A percentile compares a stretch with the other conserved stretches of the same genome.
These are phyloP conservation scores for Aphidius colemani DNA, from an alignment of 2,888 invertebrate species.

Conservation along the genomic window DNA sequence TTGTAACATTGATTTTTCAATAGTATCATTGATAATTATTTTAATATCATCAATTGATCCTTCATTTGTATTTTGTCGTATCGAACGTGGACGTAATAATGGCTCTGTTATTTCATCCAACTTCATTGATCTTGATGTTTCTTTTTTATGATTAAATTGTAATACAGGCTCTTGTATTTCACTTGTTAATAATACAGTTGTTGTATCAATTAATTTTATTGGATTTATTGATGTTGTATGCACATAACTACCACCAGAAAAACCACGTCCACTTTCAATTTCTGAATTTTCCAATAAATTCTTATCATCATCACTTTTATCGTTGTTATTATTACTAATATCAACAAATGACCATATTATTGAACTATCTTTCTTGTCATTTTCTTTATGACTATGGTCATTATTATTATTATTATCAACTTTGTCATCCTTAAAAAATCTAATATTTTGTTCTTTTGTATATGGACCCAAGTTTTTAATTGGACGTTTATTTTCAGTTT, in stretches of 20 bases:
- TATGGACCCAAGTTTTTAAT: conserved; percentile 52
- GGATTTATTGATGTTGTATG: conserved; percentile 21
- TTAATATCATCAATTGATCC: background rate
- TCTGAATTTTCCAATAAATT: conserved; percentile 52
- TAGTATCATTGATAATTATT: background rate
- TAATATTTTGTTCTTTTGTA: conserved; percentile 51
- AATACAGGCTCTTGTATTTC: conserved; percentile 80
- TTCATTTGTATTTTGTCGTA: conserved; percentile 49
- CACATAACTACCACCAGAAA: conserved; percentile 44
- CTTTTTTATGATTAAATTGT: conserved; percentile 54
- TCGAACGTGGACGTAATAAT: conserved; percentile 64
- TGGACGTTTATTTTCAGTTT: conserved; percentile 35
- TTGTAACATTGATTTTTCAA: background rate
- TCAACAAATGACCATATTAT: conserved; percentile 48
- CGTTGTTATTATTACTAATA: conserved; percentile 26
- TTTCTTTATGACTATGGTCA: conserved; percentile 17
- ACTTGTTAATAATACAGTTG: background rate
- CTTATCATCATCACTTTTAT: background rate
- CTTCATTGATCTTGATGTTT: conserved; percentile 51
- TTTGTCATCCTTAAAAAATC: conserved; percentile 22
- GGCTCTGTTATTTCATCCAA: conserved; percentile 70
- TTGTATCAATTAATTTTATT: conserved; percentile 8
- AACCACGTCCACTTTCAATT: conserved; percentile 51
- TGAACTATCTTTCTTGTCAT: conserved; percentile 26
- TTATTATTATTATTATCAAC: background rate